Base-by-base conservation (phyloP, 2,888 invertebrate species). In the Epistrophe eligans region DNA sequence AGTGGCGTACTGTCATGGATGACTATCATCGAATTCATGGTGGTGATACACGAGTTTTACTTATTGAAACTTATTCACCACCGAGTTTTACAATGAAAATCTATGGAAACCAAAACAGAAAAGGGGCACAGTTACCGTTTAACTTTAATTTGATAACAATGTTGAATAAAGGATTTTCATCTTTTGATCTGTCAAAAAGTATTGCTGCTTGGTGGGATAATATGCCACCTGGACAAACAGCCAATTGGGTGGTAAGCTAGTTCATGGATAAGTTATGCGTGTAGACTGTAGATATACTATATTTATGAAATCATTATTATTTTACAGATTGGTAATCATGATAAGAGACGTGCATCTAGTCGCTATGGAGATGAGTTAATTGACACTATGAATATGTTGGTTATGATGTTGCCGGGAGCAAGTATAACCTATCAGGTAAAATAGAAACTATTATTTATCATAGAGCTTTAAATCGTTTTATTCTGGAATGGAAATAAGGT, bases 311-410 rank as follows among this genome's bases (percentile, higher is more conserved):
- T 91, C 95, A 96, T 89, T 95, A 0, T 91, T 91, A 0, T 62
- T 10, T 11, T 50, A 0, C 40, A 95, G 95, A 94, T 95, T 57
- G 95, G 95, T 11, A 96, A 96, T 91, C 95, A 96, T 89, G 96
- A 96, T 91, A 94, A 95, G 81, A 93, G 93, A 81, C 93, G 96
- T 84, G 93, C 95, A 90, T 94, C 94, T 0, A 93, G 94, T 0
- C 94, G 96, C 11, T 94, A 95, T 90, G 95, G 96, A 0, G 91
- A 91, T 0, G 94, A 95, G 62, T 93, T 96, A 88, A 95, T 95
- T 0, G 97, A 97, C 91, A 96, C 95, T 15, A 94, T 97, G 90
- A 96, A 97, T 90, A 97, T 98, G 94, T 89, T 96, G 62, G 91
- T 94, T 32, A 92, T 95, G 90, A 91, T 95, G 15, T 91, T 96